phyloP scores from a whole-genome alignment of 2,888 invertebrate genomes.

The Smittia aterrima region DNA sequence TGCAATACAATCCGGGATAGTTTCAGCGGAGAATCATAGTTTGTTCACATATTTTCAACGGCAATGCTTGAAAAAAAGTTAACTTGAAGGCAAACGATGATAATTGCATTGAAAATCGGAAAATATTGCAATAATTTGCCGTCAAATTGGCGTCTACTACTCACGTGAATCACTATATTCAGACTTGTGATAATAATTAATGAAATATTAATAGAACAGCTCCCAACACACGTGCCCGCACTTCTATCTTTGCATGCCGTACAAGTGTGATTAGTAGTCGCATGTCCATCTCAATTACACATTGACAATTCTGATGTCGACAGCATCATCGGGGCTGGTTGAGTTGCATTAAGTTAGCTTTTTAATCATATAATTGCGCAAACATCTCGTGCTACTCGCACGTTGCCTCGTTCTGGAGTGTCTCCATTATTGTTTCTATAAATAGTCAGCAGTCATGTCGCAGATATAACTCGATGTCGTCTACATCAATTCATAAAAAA shows the following conservation, averaged over 20 bases:
- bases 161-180: background rate
- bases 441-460: slow-evolving; percentile 1
- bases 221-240: background rate
- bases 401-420: background rate
- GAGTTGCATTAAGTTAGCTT: background rate
- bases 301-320: slow-evolving; percentile 22
- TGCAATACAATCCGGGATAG: no score
- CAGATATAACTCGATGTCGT: background rate
- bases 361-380: slow-evolving; percentile 16
- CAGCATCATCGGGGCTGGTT: background rate
- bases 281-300: slow-evolving; percentile 7
- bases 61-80: background rate
- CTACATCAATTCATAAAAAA: background rate
- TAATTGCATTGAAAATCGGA: slow-evolving; percentile 2
- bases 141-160: background rate
- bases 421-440: background rate
- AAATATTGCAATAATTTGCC: background rate
- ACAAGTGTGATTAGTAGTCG: background rate
- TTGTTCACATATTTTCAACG: background rate
- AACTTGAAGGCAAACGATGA: slow-evolving; percentile 2
- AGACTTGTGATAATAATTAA: slow-evolving; percentile 7
- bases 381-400: slow-evolving; percentile 9
- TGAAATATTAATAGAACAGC: slow-evolving; percentile 4
- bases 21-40: background rate
- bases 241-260: background rate